Base-by-base conservation (phyloP, 2,797 vertebrate genomes). In the Neosalanx taihuensis region DNA sequence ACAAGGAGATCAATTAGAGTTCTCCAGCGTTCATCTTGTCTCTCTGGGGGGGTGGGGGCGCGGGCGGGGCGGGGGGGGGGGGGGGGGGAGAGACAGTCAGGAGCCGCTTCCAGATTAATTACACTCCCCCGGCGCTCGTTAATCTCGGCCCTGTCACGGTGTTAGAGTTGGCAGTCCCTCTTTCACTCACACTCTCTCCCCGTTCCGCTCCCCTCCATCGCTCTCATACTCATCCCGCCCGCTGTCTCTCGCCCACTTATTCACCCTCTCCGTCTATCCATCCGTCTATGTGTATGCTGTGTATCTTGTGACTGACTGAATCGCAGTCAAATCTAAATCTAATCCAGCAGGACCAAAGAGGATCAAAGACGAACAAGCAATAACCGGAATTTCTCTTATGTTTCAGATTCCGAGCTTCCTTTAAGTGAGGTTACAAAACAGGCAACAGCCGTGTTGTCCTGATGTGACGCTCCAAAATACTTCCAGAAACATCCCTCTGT, bases 61-160 rank as follows among this genome's bases (percentile, higher is more conserved):
- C n/a, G n/a, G n/a, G n/a, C n/a, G n/a, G n/a, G n/a, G n/a, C n/a
- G 12, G 2, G 6, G 49, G 10, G 9, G 67, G 49, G 73, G 68
- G 51, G 66, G 76, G 10, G 2, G 6, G 49, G 23, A 10, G 67
- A 56, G 73, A 70, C 57, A 70, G 76, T 61, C 76, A 75, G 73
- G 78, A 74, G 72, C 76, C 62, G 74, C 81, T 13, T 84, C 83
- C 77, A 82, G 86, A 64, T 51, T 33, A 23, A 71, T 33, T 78
- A 76, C 76, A 76, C 56, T 73, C 81, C 64, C 64, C 75, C 71
- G 61, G 72, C 82, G 69, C 79, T 70, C 72, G 81, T 81, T 87
- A 83, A 86, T 88, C 81, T 69, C 65, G 87, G 79, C 31, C 70
- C 72, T 17, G 64, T 83, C 84, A 81, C 78, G 15, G 72, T 56